These are phyloP conservation scores for Calonectris borealis DNA, from an alignment of 2,113 vertebrate species.

Conservation along the genomic window DNA sequence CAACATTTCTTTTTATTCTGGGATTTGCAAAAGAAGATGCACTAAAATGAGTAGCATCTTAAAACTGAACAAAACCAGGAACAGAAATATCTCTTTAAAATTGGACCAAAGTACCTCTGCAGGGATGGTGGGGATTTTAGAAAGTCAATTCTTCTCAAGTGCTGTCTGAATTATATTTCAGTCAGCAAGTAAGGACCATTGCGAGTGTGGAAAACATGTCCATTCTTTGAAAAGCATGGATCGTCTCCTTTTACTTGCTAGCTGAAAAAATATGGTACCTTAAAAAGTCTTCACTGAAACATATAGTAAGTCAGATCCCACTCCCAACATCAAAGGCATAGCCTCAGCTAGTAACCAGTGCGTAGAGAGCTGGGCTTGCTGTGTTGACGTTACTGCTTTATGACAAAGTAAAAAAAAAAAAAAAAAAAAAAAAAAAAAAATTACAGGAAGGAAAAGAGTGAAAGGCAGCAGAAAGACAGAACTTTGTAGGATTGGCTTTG, in stretches of 20 bases:
- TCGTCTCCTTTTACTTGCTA: not conserved
- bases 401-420: not conserved
- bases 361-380: not conserved
- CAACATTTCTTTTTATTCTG: slow-evolving; percentile 1
- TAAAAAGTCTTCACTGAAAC: not conserved
- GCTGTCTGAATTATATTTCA: not conserved
- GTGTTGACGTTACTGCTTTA: not conserved
- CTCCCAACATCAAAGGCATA: not conserved
- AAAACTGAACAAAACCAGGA: not conserved
- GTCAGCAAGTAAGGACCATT: not conserved
- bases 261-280: not conserved
- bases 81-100: not conserved
- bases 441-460: not conserved
- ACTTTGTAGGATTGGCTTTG: not conserved
- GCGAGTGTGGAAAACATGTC: not conserved
- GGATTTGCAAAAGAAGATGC: slow-evolving; percentile 5
- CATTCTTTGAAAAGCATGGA: not conserved
- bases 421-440: not conserved
- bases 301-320: not conserved
- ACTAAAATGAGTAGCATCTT: not conserved
- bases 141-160: not conserved
- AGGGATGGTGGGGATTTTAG: not conserved
- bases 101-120: not conserved
- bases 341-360: not conserved
- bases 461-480: not conserved